A percentile compares a stretch with the other conserved stretches of the same genome.
Evolutionary conservation across 2,797 vertebrate species (phyloP).

Genomic region (Podarcis lilfordi): DNA sequence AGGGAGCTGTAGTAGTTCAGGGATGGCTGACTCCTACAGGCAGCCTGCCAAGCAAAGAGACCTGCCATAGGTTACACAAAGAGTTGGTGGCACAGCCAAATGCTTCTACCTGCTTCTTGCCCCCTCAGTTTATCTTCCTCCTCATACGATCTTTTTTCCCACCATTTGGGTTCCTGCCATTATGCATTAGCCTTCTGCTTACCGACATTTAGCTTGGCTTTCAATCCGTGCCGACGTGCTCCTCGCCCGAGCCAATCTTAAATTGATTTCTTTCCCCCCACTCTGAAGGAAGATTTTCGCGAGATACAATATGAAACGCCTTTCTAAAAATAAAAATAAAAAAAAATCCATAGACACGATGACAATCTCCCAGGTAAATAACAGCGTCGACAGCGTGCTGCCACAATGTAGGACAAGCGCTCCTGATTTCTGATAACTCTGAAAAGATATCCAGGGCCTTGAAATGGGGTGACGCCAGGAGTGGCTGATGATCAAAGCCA

Average conservation of each 20-base stretch:
- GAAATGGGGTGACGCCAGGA: background rate
- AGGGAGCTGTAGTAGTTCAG: too few relatives aligned
- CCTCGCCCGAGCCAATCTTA: background rate
- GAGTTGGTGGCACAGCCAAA: background rate
- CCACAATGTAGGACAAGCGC: background rate
- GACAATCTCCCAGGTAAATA: slow-evolving; percentile 14
- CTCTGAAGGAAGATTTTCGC: background rate
- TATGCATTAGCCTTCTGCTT: slow-evolving; percentile 11
- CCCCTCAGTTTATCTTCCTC: background rate
- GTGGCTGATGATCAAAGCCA: background rate
- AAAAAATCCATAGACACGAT: background rate
- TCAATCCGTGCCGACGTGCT: slow-evolving; percentile 13
- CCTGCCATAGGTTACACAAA: background rate
- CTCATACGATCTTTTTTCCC: background rate
- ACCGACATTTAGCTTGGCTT: background rate
- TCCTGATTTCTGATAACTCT: background rate
- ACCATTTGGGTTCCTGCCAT: background rate
- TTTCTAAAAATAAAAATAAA: slow-evolving; percentile 14
- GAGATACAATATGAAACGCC: slow-evolving; percentile 18
- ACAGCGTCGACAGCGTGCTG: slow-evolving; percentile 17
- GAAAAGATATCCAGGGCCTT: background rate
- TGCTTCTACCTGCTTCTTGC: background rate
- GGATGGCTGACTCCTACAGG: too few relatives aligned
- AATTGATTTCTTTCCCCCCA: slow-evolving; percentile 4
- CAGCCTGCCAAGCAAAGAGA: background rate